Evolutionary conservation across 2,888 invertebrate genomes (phyloP), one percentile per base, ranked within the genome.

Genomic region (Drosophila helvetica): DNA sequence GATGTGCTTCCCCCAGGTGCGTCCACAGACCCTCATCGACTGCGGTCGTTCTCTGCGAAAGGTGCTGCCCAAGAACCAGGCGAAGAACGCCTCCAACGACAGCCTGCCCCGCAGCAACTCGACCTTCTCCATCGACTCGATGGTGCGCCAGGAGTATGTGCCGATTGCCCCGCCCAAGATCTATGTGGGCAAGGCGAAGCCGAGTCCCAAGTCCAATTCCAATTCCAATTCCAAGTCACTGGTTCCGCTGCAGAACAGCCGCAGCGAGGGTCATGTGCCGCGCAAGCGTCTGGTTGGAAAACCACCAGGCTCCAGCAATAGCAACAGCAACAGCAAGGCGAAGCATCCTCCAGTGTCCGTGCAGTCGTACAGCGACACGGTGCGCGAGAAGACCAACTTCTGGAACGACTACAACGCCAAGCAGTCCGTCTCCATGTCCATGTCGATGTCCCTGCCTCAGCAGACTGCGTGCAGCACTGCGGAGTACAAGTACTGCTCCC

Each of bases 351-450:
- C 59, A 10, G 47, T 55, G 33, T 64, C 53, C 19, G 76, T 65
- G 6, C 84, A 80, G 17, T 92, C 93, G 48, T 93, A 93, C 71
- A 93, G 92, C 74, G 93, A 94, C 1, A 93, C 94, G 57, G 94
- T 96, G 18, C 91, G 94, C 54, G 95, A 96, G 88, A 95, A 95
- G 89, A 94, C 95, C 0, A 94, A 93, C 89, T 94, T 95, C 86
- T 95, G 96, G 88, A 95, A 95, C 77, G 88, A 86, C 10, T 89
- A 78, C 62, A 90, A 90, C 52, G 72, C 79, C 55, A 81, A 68
- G 91, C 91, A 33, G 94, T 94, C 38, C 38, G 38, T 38, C 38
- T 38, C 38, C 38, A 38, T 38, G 38, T 38, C 15, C n/a, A 38
- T 38, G 38, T 38, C 9, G 38, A 72, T 72, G 72, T 72, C 73